Evolutionary conservation across 2,797 vertebrate genomes (phyloP).

Genomic region (Xiphorhynchus erythropygius): DNA sequence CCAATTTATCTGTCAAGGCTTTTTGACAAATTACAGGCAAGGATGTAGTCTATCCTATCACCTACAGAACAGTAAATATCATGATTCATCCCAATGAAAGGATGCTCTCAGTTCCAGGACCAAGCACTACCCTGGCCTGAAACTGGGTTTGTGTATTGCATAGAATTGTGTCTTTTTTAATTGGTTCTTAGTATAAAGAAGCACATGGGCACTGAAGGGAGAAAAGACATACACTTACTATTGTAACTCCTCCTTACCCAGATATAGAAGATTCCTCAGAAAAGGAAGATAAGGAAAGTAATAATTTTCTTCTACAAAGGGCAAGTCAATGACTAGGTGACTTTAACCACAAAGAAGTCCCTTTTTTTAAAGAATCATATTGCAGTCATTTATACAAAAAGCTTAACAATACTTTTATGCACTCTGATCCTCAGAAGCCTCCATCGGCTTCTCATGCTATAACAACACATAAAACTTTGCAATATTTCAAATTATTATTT

Average conservation of each 20-base stretch:
- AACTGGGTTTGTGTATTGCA: not conserved
- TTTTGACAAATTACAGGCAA: slow-evolving; percentile 14
- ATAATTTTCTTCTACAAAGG: not conserved
- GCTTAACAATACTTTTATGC: not conserved
- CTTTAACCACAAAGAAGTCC: not conserved
- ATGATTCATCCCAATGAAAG: not conserved
- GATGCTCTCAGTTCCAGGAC: not conserved
- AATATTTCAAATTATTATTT: not conserved
- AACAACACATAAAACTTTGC: not conserved
- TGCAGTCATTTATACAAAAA: not conserved
- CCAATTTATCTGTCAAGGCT: not conserved
- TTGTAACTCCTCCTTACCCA: not conserved
- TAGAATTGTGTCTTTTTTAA: not conserved
- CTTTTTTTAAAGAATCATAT: not conserved
- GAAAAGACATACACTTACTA: not conserved
- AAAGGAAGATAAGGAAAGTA: not conserved
- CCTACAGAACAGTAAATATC: not conserved
- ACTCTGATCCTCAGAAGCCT: not conserved
- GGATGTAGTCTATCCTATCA: not conserved
- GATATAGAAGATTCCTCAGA: not conserved
- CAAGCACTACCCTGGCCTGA: not conserved
- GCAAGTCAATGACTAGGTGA: not conserved
- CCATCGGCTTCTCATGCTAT: not conserved
- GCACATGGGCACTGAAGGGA: not conserved
- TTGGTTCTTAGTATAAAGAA: not conserved